Base-by-base conservation (phyloP, 2,113 vertebrate species). In the Coreoperca whiteheadi region DNA sequence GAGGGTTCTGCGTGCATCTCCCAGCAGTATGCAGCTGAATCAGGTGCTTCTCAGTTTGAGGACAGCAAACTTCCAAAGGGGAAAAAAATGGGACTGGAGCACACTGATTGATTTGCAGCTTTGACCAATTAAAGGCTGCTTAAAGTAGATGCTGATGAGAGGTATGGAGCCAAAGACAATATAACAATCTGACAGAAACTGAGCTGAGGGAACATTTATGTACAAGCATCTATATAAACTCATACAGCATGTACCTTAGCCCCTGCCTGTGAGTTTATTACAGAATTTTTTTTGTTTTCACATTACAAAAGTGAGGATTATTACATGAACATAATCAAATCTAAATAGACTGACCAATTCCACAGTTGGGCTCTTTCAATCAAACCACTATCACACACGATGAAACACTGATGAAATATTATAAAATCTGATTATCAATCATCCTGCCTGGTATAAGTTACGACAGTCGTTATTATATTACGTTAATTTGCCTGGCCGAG, bases 381-480 rank as follows among this genome's bases (percentile, higher is more conserved):
- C 39, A 25, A 66, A 72, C 43, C 48, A 48, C 39, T 57, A 63
- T 57, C 6, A n/a, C n/a, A n/a, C n/a, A 23, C 32, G 32, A 28
- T 73, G 25, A 34, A 67, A 18, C 43, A 23, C 46, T 43, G 21
- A 37, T 80, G 1, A 25, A 63, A 66, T 2, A 11, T n/a, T 72
- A 2, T 30, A 25, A 69, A 77, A 48, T 80, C 0, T 10, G 39
- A 71, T 50, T 14, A 81, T 80, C 39, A 66, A 56, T 81, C 77
- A 71, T 50, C 54, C 30, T 77, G 39, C 37, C 57, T 46, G 1
- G 15, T 51, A 46, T 41, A 69, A 39, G 11, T 66, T 75, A 69
- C 7, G 12, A 0, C 30, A 50, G 20, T 74, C 25, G 71, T 78
- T 57, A 73, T 65, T 21, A 41, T 32, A 39, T 51, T 6, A 30